Percentiles rank a stretch among this genome's conserved stretches.
Evolutionary conservation across 2,888 invertebrate genomes (phyloP).

Genomic region (Microctonus hyperodae): DNA sequence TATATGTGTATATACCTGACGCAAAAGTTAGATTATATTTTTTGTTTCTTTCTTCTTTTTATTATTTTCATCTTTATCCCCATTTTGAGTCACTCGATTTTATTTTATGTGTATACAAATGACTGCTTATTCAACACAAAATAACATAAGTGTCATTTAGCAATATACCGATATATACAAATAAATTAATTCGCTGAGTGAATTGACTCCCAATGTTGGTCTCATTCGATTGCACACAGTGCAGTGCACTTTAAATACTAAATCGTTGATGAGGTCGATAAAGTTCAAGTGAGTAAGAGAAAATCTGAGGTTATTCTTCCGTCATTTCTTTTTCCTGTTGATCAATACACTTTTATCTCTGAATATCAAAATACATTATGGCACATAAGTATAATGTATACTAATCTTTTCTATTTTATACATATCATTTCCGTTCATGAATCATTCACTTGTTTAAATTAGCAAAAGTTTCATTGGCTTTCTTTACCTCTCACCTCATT

Average conservation of each 20-base stretch:
- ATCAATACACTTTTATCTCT: too few relatives aligned
- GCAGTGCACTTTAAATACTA: background rate
- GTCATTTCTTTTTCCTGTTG: background rate
- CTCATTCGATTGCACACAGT: background rate
- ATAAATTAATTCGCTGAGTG: conserved; percentile 23
- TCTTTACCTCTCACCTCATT: conserved; percentile 44
- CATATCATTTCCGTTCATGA: background rate
- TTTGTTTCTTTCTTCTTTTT: background rate
- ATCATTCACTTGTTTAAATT: conserved; percentile 19
- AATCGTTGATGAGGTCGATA: conserved; percentile 5
- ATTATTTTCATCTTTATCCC: background rate
- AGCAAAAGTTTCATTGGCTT: background rate
- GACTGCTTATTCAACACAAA: background rate
- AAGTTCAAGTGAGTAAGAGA: background rate
- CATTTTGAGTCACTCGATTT: background rate
- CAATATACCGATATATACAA: background rate
- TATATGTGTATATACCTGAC: background rate
- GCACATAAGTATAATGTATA: conserved; percentile 22
- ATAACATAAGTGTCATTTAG: background rate
- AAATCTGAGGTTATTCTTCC: background rate
- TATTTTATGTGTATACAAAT: background rate
- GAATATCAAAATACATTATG: background rate
- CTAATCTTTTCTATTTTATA: background rate
- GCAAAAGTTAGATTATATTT: conserved; percentile 3
- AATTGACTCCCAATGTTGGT: conserved; percentile 3